phyloP scores from a whole-genome alignment of 2,888 invertebrate genomes.

The Dynastes tityus region DNA sequence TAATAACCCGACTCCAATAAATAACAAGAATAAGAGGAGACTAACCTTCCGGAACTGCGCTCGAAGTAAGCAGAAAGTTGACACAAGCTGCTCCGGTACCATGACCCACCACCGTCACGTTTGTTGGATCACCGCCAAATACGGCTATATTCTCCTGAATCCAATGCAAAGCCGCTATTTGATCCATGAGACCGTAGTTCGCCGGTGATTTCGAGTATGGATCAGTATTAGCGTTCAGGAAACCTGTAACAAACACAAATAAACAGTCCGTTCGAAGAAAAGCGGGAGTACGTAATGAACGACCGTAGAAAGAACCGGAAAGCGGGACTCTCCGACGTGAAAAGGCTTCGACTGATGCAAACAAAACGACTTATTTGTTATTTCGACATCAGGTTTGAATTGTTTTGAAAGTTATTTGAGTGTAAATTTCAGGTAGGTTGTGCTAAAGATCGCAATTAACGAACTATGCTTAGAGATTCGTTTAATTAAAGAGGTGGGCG shows the following conservation, averaged over 20 bases:
- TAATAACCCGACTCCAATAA: neutral
- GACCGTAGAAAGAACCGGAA: constrained; percentile 1
- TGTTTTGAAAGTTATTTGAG: constrained; percentile 2
- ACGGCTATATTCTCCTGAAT: constrained; percentile 95
- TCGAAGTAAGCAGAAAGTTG: constrained; percentile 94
- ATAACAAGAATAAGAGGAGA: constrained; percentile 1
- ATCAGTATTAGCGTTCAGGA: constrained; percentile 91
- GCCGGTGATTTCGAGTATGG: constrained; percentile 89
- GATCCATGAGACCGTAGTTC: constrained; percentile 99
- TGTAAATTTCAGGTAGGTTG: constrained; percentile 8
- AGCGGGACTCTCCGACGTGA: constrained; percentile 11
- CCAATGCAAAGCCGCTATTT: constrained; percentile 96
- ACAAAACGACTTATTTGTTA: constrained; percentile 16
- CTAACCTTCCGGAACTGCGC: constrained; percentile 93
- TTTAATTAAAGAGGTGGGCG: no score
- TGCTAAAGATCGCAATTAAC: no score
- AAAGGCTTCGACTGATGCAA: neutral
- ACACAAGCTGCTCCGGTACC: constrained; percentile 97
- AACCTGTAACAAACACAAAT: constrained; percentile 76
- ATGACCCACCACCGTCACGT: constrained; percentile 95
- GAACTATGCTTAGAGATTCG: no score
- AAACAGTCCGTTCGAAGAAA: constrained; percentile 30
- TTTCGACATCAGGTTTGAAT: constrained; percentile 1
- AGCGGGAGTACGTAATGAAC: constrained; percentile 30
- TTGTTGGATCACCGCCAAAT: constrained; percentile 94